Conservation (phyloP, 2,113 vertebrate species). For the Phainopepla nitens region DNA sequence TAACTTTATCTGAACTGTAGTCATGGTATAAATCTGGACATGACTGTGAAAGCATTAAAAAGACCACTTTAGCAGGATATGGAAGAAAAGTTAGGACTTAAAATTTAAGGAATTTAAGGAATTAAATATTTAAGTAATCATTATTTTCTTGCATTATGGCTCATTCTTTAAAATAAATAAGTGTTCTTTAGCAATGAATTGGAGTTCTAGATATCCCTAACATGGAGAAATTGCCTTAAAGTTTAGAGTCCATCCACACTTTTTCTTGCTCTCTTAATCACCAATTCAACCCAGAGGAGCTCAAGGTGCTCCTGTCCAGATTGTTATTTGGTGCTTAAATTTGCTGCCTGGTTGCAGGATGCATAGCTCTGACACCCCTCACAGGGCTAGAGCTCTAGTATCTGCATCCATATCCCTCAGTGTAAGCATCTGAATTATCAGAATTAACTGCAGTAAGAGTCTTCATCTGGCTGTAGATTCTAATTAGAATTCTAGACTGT, state of each 20-base stretch:
- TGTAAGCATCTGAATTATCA: not conserved
- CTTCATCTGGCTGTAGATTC: not conserved
- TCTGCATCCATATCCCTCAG: not conserved
- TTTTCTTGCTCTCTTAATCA: not conserved
- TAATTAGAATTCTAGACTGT: slow-evolving; percentile 1
- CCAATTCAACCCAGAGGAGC: not conserved
- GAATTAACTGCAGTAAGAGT: not conserved
- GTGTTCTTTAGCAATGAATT: not conserved
- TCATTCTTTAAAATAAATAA: not conserved
- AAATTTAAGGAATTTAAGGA: not conserved
- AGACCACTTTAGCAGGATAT: not conserved
- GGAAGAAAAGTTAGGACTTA: not conserved
- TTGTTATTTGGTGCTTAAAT: not conserved
- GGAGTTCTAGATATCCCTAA: not conserved
- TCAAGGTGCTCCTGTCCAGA: not conserved
- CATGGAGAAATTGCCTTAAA: not conserved
- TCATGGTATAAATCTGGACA: not conserved
- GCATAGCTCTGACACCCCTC: not conserved
- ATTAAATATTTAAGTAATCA: not conserved
- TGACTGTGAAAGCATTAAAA: not conserved
- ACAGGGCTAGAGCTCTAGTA: not conserved
- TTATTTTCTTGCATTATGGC: not conserved
- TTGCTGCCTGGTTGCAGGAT: not conserved
- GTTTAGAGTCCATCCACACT: not conserved
- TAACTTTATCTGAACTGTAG: not conserved